Base-by-base conservation (phyloP, 1,140 invertebrate genomes). In the Drosophila pseudoananassae region DNA sequence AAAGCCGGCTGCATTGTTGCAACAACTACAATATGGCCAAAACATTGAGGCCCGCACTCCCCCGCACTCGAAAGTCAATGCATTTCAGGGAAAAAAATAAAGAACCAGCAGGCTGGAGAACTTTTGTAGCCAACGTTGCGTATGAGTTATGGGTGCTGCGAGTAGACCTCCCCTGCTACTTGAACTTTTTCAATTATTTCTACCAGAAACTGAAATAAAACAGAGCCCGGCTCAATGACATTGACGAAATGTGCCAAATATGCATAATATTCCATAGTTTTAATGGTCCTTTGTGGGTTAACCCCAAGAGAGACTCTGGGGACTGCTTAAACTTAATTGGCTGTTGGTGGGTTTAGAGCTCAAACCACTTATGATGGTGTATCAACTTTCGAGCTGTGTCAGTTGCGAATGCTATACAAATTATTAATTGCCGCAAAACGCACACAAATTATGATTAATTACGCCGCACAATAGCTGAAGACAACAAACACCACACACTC, bases 371-470 rank as follows among this genome's bases (percentile, higher is more conserved):
- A 38, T 58, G 64, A 51, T 38, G 36, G 36, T 29, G 27, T 56
- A 54, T 75, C 54, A 68, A 68, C 33, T 69, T 61, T 74, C 17
- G 47, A 60, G 66, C 60, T 70, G 63, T 43, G 60, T 61, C 68
- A 58, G 70, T 64, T 74, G 71, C 45, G 77, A 73, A 58, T 80
- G 46, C 63, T 52, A 80, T 63, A 87, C 70, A 82, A 81, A 87
- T 82, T 87, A 87, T 85, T 87, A 85, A 85, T 85, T 87, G 83
- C 82, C 78, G 60, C 83, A 82, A 75, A 87, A 75, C 74, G 60
- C 64, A 78, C 78, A 78, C 82, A 85, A 85, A 85, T 87, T 87
- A 76, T 87, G 78, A 85, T 85, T 87, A 85, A 85, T 85, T 85
- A 88, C 82, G 74, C 45, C 54, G 27, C 53, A 78, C 74, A 87